Conservation (phyloP, 2,113 vertebrate species). For the Oryzias curvinotus region DNA sequence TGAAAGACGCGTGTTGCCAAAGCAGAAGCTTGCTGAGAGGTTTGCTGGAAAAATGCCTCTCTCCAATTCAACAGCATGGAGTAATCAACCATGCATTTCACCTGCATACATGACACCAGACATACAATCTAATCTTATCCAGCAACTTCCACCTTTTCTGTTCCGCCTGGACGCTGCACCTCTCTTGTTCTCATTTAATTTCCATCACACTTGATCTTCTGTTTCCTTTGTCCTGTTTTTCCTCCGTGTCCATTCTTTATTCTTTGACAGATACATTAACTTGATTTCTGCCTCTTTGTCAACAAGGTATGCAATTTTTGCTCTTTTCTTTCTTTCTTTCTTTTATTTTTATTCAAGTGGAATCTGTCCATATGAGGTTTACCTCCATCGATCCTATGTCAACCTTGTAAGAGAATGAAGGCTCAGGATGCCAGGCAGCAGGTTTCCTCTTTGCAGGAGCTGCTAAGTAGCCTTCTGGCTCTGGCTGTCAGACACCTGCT, state of each 20-base stretch:
- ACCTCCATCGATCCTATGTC: slow-evolving; percentile 2
- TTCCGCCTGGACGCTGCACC: slow-evolving; percentile 5
- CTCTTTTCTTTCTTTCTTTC: background rate
- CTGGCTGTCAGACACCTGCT: slow-evolving; percentile 46
- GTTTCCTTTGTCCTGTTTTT: slow-evolving; percentile 34
- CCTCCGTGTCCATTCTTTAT: slow-evolving; percentile 25
- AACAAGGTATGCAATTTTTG: background rate
- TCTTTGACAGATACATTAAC: slow-evolving; percentile 37
- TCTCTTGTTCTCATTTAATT: slow-evolving; percentile 28
- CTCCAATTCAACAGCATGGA: slow-evolving; percentile 28
- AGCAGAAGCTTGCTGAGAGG: slow-evolving; percentile 48
- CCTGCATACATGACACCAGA: slow-evolving; percentile 35
- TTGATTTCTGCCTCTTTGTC: background rate
- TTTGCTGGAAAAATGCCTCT: slow-evolving; percentile 33
- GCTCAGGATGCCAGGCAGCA: background rate
- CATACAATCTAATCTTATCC: slow-evolving; percentile 47
- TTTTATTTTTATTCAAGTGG: background rate
- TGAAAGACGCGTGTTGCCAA: slow-evolving; percentile 56
- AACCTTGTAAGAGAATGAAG: slow-evolving; percentile 16
- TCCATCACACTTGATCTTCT: slow-evolving; percentile 27
- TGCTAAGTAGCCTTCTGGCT: slow-evolving; percentile 32
- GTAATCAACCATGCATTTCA: slow-evolving; percentile 31
- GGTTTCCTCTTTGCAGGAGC: background rate
- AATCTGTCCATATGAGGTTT: slow-evolving; percentile 15
- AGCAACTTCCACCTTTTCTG: slow-evolving; percentile 35